Evolutionary conservation across 2,888 invertebrate genomes (phyloP).

Genomic region (Oscheius sp.): DNA sequence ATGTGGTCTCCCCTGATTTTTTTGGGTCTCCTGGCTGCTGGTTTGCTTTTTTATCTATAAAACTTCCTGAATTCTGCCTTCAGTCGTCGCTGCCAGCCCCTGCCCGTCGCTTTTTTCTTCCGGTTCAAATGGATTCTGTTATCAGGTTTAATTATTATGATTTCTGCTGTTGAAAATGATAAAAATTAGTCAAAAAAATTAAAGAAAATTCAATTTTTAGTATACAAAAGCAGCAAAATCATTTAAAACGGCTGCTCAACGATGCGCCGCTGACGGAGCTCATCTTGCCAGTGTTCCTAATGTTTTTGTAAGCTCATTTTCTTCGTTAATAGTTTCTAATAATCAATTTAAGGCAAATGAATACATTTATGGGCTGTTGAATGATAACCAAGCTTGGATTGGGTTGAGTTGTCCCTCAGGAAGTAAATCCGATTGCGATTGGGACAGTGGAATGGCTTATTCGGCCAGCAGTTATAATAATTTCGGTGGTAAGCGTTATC

Average conservation of each 20-base stretch:
- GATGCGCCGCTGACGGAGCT: conserved; percentile 23
- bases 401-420: conserved; percentile 14
- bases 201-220: not conserved
- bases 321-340: too few species aligned
- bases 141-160: conserved; percentile 12
- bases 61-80: too few species aligned
- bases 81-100: conserved; percentile 1
- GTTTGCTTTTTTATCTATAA: too few species aligned
- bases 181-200: not conserved
- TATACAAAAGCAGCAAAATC: conserved; percentile 12
- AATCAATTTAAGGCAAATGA: conserved; percentile 17
- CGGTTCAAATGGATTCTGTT: conserved; percentile 19
- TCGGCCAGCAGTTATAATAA: not conserved
- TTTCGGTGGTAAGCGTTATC: conserved; percentile 1
- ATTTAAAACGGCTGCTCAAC: conserved; percentile 16
- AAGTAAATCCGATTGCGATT: conserved; percentile 3
- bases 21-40: too few species aligned
- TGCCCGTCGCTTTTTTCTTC: conserved; percentile 3
- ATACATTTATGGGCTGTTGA: conserved; percentile 13
- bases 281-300: conserved; percentile 30
- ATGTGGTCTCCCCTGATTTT: too few species aligned
- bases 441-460: conserved; percentile 27
- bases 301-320: conserved; percentile 14
- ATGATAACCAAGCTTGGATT: conserved; percentile 8
- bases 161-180: not conserved